Percentiles rank a stretch among this genome's conserved stretches.
These are phyloP conservation scores for Calypte anna DNA, from an alignment of 2,113 vertebrate genomes.

Conservation along the genomic window DNA sequence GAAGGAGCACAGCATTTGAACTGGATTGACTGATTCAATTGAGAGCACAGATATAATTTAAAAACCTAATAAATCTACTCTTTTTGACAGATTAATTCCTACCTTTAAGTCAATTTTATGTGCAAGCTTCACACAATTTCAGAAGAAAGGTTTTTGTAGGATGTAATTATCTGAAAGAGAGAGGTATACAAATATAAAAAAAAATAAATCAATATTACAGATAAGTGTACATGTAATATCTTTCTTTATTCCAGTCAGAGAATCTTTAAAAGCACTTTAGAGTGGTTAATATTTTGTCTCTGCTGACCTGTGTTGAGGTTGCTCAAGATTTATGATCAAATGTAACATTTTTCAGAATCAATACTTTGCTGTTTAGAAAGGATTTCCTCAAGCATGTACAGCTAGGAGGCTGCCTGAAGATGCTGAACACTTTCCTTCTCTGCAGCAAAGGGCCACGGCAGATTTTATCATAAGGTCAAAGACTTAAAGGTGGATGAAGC, in stretches of 20 bases:
- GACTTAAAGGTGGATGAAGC: neutral
- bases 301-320: neutral
- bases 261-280: slow-evolving; percentile 31
- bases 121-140: neutral
- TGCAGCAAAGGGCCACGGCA: neutral
- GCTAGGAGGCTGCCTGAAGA: neutral
- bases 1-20: neutral
- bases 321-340: slow-evolving; percentile 8
- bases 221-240: neutral
- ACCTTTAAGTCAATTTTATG: neutral
- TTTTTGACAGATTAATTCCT: neutral
- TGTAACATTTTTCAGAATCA: slow-evolving; percentile 17
- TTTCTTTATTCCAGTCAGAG: neutral
- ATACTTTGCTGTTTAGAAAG: neutral
- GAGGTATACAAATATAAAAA: neutral
- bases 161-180: neutral
- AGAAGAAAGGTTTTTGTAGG: neutral
- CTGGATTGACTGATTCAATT: neutral
- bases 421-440: neutral
- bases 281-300: slow-evolving; percentile 13
- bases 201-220: neutral
- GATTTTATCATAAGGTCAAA: neutral
- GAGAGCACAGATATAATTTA: neutral
- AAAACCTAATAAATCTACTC: neutral
- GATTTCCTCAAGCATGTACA: neutral